Evolutionary conservation across 2,113 vertebrate genomes (phyloP).

Genomic region (Pollimyrus isidori): DNA sequence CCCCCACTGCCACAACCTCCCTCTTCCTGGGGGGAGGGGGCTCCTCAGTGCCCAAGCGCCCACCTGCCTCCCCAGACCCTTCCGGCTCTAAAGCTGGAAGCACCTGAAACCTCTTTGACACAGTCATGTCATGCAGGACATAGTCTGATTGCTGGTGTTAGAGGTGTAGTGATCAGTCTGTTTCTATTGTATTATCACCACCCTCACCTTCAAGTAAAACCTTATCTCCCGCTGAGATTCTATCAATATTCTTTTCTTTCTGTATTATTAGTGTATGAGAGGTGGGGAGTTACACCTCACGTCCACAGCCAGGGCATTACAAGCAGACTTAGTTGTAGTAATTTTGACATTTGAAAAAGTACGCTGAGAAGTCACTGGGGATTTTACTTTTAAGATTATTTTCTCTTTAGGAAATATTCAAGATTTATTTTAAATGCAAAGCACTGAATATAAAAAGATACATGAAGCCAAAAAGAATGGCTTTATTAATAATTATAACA

Average conservation of each 20-base stretch:
- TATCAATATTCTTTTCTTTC: not conserved
- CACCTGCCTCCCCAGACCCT: too few species aligned
- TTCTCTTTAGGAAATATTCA: not conserved
- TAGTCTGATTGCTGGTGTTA: not conserved
- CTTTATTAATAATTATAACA: not conserved
- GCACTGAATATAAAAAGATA: not conserved
- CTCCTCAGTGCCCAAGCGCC: too few species aligned
- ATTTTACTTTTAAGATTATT: not conserved
- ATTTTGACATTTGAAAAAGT: not conserved
- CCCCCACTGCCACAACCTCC: too few species aligned
- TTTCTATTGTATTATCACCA: not conserved
- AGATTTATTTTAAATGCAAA: not conserved
- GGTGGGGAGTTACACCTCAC: not conserved
- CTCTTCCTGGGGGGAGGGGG: too few species aligned
- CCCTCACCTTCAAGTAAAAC: not conserved
- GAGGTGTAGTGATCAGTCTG: not conserved
- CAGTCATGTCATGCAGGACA: not conserved
- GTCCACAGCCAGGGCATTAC: not conserved
- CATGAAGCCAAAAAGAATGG: not conserved
- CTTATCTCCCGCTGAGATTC: not conserved
- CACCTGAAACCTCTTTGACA: too few species aligned
- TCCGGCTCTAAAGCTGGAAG: too few species aligned
- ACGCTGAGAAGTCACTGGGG: too few species aligned
- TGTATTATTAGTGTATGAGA: not conserved
- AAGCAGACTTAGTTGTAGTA: not conserved